These are phyloP conservation scores for Drosophila aldrichi DNA, from an alignment of 2,888 invertebrate genomes.

Conservation along the genomic window DNA sequence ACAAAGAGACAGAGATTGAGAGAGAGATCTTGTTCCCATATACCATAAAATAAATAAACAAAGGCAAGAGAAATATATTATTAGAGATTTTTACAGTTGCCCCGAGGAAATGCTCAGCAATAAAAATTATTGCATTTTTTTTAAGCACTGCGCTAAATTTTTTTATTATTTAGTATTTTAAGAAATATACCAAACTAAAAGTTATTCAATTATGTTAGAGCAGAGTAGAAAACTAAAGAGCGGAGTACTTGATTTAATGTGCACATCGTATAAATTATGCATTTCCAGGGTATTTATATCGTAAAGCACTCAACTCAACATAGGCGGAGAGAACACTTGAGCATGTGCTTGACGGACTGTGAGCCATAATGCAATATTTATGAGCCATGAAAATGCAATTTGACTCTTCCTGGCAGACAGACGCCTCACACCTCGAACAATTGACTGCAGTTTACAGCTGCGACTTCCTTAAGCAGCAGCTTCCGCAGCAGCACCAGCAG, in stretches of 20 bases:
- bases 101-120: conserved; percentile 18
- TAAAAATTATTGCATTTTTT: conserved; percentile 38
- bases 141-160: conserved; percentile 26
- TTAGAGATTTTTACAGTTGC: conserved; percentile 22
- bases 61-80: conserved; percentile 38
- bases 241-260: background rate
- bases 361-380: conserved; percentile 64
- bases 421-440: conserved; percentile 41
- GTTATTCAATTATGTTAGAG: background rate
- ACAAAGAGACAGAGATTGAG: background rate
- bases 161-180: background rate
- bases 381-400: conserved; percentile 77
- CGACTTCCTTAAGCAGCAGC: conserved; percentile 67
- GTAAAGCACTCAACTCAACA: background rate
- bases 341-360: conserved; percentile 27
- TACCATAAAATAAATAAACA: conserved; percentile 53
- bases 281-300: conserved; percentile 19
- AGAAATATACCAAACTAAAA: background rate
- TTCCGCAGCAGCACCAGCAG: conserved; percentile 56
- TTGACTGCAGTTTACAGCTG: conserved; percentile 39
- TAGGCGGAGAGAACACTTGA: conserved; percentile 27
- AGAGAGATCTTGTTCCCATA: conserved; percentile 38
- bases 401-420: conserved; percentile 47
- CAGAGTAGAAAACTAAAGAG: background rate
- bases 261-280: background rate